These are phyloP conservation scores for Atta texana DNA, from an alignment of 1,140 invertebrate species.

Conservation along the genomic window DNA sequence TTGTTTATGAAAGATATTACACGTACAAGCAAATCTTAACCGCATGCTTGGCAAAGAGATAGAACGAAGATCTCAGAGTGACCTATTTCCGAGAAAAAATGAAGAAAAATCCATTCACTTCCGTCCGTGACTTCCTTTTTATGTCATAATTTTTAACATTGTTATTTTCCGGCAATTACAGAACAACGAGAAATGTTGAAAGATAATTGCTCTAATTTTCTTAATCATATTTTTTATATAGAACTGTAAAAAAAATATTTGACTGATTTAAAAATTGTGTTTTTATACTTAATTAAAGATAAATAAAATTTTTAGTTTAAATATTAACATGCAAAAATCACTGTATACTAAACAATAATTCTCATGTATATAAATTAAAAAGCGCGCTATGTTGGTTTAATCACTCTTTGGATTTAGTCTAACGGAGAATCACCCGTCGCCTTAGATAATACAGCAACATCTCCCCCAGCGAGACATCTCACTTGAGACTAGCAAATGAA, in stretches of 20 bases:
- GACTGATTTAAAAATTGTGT: not conserved
- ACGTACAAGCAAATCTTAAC: constrained; percentile 24
- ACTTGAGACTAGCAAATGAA: constrained; percentile 51
- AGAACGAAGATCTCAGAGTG: not conserved
- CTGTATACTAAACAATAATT: not conserved
- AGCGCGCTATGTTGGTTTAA: not conserved
- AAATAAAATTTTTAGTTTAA: not conserved
- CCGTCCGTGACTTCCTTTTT: not conserved
- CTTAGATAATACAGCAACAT: constrained; percentile 24
- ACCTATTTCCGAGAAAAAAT: not conserved
- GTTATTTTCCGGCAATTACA: constrained; percentile 14
- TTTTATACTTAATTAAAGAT: not conserved
- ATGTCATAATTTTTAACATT: not conserved
- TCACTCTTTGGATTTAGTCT: constrained; percentile 24
- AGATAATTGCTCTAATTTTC: not conserved
- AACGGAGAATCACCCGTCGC: constrained; percentile 33
- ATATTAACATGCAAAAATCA: not conserved
- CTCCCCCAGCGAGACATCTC: constrained; percentile 22
- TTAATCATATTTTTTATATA: not conserved
- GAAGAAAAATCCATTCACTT: constrained; percentile 4
- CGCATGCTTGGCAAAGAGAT: not conserved
- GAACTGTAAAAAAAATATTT: not conserved
- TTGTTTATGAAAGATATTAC: not conserved
- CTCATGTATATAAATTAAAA: not conserved
- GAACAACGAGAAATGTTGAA: not conserved